phyloP scores from a whole-genome alignment of 2,888 invertebrate species.

The Pinctada fucata region DNA sequence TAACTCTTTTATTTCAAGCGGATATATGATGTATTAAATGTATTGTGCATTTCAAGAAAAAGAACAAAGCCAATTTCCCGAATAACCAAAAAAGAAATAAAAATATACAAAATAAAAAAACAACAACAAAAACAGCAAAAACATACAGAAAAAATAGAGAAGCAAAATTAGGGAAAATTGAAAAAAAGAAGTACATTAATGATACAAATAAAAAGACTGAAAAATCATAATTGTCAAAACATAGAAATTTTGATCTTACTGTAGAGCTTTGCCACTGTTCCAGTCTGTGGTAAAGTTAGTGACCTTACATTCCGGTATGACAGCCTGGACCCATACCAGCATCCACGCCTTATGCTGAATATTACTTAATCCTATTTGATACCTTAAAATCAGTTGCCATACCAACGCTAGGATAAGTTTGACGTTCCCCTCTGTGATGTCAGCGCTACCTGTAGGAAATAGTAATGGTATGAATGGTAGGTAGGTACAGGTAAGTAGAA shows the following conservation, averaged over 20 bases:
- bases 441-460: slow-evolving; percentile 89
- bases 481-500: not conserved
- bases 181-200: too few species aligned
- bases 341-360: slow-evolving; percentile 98
- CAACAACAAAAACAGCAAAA: too few species aligned
- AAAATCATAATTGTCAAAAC: too few species aligned
- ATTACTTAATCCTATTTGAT: slow-evolving; percentile 96
- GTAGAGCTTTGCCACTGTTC: slow-evolving; percentile 95
- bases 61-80: too few species aligned
- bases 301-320: slow-evolving; percentile 79
- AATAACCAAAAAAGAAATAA: too few species aligned
- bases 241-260: slow-evolving; percentile 63
- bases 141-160: too few species aligned
- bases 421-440: slow-evolving; percentile 97
- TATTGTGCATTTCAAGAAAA: too few species aligned
- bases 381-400: slow-evolving; percentile 97
- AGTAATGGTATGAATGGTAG: not conserved
- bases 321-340: slow-evolving; percentile 91
- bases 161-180: too few species aligned
- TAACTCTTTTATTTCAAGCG: too few species aligned
- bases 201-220: too few species aligned
- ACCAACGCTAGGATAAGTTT: slow-evolving; percentile 96
- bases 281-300: slow-evolving; percentile 96
- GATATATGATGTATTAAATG: too few species aligned
- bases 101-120: too few species aligned